Evolutionary conservation across 2,113 vertebrate species (phyloP), one percentile per base, ranked within the genome.

Genomic region (Charina bottae): DNA sequence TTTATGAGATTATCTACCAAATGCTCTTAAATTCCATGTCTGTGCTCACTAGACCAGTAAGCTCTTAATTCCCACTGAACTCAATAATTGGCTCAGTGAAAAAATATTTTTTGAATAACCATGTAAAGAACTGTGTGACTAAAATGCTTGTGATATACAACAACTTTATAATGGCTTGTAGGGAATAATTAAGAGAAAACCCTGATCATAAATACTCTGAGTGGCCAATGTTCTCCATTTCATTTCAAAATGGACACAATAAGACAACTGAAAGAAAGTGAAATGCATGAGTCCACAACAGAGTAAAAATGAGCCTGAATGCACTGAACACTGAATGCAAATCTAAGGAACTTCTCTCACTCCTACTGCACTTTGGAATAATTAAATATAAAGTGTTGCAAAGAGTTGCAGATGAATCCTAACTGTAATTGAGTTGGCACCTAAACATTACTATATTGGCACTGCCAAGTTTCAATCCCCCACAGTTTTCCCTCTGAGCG

Each of bases 321-420:
- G 46, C 42, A 42, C 92, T n/a, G n/a, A n/a, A 90, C 92, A 94
- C 78, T 96, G 93, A 96, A 96, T 93, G 58, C 10, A 96, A 95
- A 95, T 92, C 62, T 92, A 94, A 96, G 96, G 95, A 95, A 93
- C 93, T 85, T 94, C 90, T 95, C 83, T 87, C 88, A 91, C 55
- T 96, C 96, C 90, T 95, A 95, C 4, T 11, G 10, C 23, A 72
- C 85, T 87, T 90, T 94, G 89, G 92, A 96, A 97, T 96, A 95
- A 97, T 95, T 97, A 96, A 96, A 96, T 94, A 96, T 91, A 90
- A 96, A 94, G 88, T 96, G 72, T 93, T 95, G n/a, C 93, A 58
- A 89, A 95, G 89, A 96, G 91, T 60, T 93, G 92, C 87, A 93
- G 92, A 92, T 96, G 68, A 91, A 92, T 93, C 96, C 83, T 93